These are phyloP conservation scores for Gambusia yucatana DNA, from an alignment of 2,797 vertebrate species.

Conservation along the genomic window DNA sequence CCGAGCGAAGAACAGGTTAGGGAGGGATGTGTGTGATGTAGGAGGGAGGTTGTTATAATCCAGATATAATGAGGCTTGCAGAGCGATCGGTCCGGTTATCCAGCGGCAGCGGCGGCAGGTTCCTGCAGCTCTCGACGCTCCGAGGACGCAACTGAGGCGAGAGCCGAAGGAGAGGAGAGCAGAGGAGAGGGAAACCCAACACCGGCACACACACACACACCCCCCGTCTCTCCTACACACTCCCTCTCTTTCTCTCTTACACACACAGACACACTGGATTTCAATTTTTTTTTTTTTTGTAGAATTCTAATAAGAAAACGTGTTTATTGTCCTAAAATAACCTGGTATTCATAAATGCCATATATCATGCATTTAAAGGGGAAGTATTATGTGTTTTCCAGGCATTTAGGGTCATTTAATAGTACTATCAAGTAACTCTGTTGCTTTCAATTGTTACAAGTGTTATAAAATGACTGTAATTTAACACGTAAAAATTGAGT, in stretches of 20 bases:
- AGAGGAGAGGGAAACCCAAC: constrained; percentile 31
- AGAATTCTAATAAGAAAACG: neutral
- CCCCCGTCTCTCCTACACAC: neutral
- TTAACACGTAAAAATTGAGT: no score
- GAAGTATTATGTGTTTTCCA: no score
- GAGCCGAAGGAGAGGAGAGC: neutral
- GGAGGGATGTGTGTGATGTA: neutral
- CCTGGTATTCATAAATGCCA: neutral
- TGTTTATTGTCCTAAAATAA: neutral
- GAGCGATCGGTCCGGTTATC: neutral
- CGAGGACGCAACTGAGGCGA: constrained; percentile 27
- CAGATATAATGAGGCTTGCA: neutral
- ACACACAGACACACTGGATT: neutral
- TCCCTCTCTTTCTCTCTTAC: neutral
- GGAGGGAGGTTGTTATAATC: constrained; percentile 34
- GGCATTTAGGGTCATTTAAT: no score
- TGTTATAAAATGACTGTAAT: no score
- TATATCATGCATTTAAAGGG: neutral
- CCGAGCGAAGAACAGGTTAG: constrained; percentile 3
- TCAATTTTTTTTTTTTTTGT: neutral
- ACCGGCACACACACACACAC: constrained; percentile 4
- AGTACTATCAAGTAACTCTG: no score
- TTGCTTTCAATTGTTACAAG: no score
- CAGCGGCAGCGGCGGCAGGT: constrained; percentile 15
- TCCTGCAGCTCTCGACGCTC: constrained; percentile 17